Evolutionary conservation across 2,888 invertebrate species (phyloP), one percentile per base, ranked within the genome.

Genomic region (Lobophora halterata): DNA sequence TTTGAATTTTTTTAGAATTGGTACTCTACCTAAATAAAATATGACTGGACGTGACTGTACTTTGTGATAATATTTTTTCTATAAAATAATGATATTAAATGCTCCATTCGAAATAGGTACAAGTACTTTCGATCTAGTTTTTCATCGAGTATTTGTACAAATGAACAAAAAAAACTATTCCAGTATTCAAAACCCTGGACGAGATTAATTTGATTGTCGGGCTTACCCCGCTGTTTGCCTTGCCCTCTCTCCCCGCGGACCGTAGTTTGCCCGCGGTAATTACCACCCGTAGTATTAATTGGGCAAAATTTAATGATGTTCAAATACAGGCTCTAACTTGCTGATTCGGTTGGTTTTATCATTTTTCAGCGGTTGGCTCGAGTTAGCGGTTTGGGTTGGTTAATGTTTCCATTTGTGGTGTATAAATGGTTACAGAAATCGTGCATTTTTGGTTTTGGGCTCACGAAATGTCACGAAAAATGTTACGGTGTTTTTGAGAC

Each of bases 261-360:
- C 33, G 32, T 23, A 10, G 42, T 18, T 28, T 29, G 40, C 38
- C 7, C 21, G 43, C 16, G 43, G 29, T 50, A 47, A 50, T 50
- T 50, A 50, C 45, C 40, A 37, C 32, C 28, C 29, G 27, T n/a
- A 23, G 33, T 45, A 47, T 50, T 50, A 50, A 50, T 50, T 50
- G 50, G 47, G 28, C 38, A 41, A 38, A 47, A 47, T 50, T 50
- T 50, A 50, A 50, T 50, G 47, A 50, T 45, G 39, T 42, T 39
- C 39, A 49, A 49, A 49, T 49, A 49, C 17, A 26, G 33, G 24
- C 27, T 7, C 23, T 11, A 27, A 35, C 25, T 20, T 17, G 43
- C 37, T 30, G 37, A 43, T 14, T 14, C 21, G 4, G 20, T 23
- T 29, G 13, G 18, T 37, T 33, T 38, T 26, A 10, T 23, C 25